Percentiles rank a stretch among this genome's conserved stretches.
These are phyloP conservation scores for Tenebrosternarchus preto DNA, from an alignment of 2,113 vertebrate species.

Conservation along the genomic window DNA sequence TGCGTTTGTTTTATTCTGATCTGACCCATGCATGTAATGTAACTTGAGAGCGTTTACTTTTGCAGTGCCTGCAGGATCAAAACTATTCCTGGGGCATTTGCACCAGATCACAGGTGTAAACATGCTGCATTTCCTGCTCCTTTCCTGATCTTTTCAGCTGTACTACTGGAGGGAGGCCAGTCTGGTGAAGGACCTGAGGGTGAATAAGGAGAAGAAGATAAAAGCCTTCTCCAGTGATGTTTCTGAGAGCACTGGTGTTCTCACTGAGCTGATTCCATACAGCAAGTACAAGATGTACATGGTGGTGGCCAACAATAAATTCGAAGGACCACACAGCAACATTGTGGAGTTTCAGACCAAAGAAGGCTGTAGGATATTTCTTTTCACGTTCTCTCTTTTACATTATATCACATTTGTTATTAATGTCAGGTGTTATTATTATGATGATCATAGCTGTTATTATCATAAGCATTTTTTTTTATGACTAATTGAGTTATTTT, in stretches of 20 bases:
- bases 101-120: neutral
- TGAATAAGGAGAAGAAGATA: slow-evolving; percentile 84
- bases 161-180: slow-evolving; percentile 95
- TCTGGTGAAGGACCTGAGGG: slow-evolving; percentile 83
- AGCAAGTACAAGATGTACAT: slow-evolving; percentile 94
- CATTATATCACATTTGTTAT: neutral
- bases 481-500: slow-evolving; percentile 3
- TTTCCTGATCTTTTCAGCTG: slow-evolving; percentile 74
- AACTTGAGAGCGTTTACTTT: neutral
- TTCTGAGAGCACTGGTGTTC: slow-evolving; percentile 78
- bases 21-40: neutral
- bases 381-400: neutral
- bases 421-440: no score
- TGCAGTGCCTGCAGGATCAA: neutral
- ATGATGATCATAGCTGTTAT: neutral
- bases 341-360: slow-evolving; percentile 87
- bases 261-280: slow-evolving; percentile 87
- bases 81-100: neutral
- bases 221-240: slow-evolving; percentile 80
- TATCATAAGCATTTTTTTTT: no score
- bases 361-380: slow-evolving; percentile 84
- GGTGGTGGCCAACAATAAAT: slow-evolving; percentile 89
- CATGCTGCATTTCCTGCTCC: neutral
- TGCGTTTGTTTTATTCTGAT: neutral
- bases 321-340: slow-evolving; percentile 86